These are phyloP conservation scores for Idris sp. DNA, from an alignment of 1,140 invertebrate species.

Conservation along the genomic window DNA sequence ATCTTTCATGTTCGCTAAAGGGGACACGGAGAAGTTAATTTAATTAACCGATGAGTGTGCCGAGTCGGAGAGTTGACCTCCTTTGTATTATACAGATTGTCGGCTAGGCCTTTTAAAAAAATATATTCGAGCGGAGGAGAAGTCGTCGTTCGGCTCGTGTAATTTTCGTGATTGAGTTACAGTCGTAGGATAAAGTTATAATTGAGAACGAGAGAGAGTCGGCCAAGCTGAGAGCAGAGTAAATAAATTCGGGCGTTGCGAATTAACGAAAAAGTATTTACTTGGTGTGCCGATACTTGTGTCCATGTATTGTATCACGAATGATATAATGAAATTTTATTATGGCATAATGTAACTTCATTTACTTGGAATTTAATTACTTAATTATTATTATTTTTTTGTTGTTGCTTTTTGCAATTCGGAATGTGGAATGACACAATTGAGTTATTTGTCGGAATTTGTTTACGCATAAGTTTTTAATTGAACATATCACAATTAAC, in stretches of 20 bases:
- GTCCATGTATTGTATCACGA: background rate
- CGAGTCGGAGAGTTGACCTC: conserved; percentile 17
- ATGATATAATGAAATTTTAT: background rate
- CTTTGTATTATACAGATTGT: conserved; percentile 34
- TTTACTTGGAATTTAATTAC: background rate
- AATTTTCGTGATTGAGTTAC: conserved; percentile 48
- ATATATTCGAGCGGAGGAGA: conserved; percentile 18
- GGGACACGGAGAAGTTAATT: conserved; percentile 32
- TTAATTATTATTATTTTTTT: no score
- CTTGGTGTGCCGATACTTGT: conserved; percentile 4
- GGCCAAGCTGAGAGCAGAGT: conserved; percentile 2
- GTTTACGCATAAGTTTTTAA: no score
- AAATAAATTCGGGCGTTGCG: conserved; percentile 24
- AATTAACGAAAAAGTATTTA: conserved; percentile 24
- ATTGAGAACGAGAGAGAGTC: conserved; percentile 14
- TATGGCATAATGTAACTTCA: no score
- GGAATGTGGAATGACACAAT: no score
- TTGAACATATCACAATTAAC: no score
- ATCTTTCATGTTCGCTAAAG: conserved; percentile 11
- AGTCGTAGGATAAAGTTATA: conserved; percentile 11
- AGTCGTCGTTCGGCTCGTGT: conserved; percentile 18
- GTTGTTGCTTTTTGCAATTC: no score
- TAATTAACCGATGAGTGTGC: conserved; percentile 32
- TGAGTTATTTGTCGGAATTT: no score
- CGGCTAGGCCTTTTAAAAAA: conserved; percentile 21